A percentile compares a stretch with the other conserved stretches of the same genome.
Conservation (phyloP, 2,113 vertebrate species). For the Stegastes partitus region DNA sequence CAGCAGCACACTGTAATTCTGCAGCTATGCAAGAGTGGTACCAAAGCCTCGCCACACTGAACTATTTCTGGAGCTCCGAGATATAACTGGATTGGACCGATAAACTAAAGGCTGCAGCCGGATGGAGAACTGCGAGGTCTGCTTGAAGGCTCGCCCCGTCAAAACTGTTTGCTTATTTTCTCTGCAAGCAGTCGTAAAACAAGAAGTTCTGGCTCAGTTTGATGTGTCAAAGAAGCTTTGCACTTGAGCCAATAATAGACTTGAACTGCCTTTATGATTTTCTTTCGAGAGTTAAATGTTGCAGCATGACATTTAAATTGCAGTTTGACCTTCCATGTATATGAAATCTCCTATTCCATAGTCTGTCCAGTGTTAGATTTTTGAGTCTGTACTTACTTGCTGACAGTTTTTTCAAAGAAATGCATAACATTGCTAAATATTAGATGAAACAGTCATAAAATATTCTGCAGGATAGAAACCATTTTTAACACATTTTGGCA, state of each 20-base stretch:
- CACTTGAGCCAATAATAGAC: background rate
- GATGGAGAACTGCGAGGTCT: slow-evolving; percentile 15
- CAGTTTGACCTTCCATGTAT: background rate
- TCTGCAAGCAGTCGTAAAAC: slow-evolving; percentile 29
- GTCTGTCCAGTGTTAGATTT: background rate
- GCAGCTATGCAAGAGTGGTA: slow-evolving; percentile 65
- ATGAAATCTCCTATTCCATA: background rate
- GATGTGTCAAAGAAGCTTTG: slow-evolving; percentile 12
- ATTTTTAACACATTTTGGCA: too few relatives aligned
- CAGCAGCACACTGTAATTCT: slow-evolving; percentile 55
- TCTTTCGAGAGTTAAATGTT: slow-evolving; percentile 3
- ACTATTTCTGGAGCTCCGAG: slow-evolving; percentile 69
- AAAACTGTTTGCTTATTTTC: slow-evolving; percentile 26
- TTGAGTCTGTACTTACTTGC: too few relatives aligned
- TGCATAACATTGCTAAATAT: background rate
- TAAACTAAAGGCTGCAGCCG: slow-evolving; percentile 30
- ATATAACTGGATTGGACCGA: slow-evolving; percentile 15
- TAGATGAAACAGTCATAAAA: too few relatives aligned
- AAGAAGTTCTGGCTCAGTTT: slow-evolving; percentile 30
- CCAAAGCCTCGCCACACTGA: slow-evolving; percentile 50
- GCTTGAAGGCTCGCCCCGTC: slow-evolving; percentile 17
- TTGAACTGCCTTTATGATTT: background rate
- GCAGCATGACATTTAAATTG: background rate
- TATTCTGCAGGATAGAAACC: too few relatives aligned
- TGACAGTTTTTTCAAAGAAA: background rate